Percentiles rank a stretch among this genome's conserved stretches.
phyloP scores from a whole-genome alignment of 2,113 vertebrate genomes.

The Gymnobelideus leadbeateri region DNA sequence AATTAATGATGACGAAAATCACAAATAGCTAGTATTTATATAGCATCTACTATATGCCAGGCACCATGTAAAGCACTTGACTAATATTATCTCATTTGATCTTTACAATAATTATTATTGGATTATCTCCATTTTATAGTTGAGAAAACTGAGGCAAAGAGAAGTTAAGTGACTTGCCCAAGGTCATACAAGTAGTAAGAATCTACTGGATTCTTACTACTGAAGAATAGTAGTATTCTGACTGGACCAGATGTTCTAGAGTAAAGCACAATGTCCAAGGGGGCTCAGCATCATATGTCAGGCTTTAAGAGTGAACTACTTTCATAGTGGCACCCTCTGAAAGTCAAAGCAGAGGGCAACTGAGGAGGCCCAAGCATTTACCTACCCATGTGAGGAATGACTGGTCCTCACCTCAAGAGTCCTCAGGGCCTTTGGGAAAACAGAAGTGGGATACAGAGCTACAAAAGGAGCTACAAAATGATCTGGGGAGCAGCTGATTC shows the following conservation, averaged over 20 bases:
- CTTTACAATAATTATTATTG: background rate
- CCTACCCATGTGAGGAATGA: background rate
- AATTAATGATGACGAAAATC: no score
- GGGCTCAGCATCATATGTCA: background rate
- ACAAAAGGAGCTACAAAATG: background rate
- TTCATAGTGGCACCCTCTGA: background rate
- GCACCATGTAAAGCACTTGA: background rate
- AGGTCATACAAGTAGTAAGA: background rate
- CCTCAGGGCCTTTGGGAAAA: background rate
- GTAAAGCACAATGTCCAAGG: slow-evolving; percentile 3
- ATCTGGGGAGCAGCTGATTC: background rate
- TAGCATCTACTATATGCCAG: background rate
- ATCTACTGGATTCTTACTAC: no score
- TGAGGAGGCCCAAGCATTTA: background rate
- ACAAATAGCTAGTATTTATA: background rate
- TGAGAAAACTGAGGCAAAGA: background rate
- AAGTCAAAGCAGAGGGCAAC: background rate
- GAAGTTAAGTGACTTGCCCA: background rate
- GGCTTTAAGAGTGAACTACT: background rate
- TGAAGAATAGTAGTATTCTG: no score
- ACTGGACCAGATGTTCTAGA: slow-evolving; percentile 5
- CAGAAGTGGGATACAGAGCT: slow-evolving; percentile 8
- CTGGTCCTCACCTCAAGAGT: fast-evolving
- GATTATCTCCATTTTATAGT: background rate
- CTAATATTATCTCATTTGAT: background rate